These are phyloP conservation scores for Lampris incognitus DNA, from an alignment of 2,113 vertebrate species.

Conservation along the genomic window DNA sequence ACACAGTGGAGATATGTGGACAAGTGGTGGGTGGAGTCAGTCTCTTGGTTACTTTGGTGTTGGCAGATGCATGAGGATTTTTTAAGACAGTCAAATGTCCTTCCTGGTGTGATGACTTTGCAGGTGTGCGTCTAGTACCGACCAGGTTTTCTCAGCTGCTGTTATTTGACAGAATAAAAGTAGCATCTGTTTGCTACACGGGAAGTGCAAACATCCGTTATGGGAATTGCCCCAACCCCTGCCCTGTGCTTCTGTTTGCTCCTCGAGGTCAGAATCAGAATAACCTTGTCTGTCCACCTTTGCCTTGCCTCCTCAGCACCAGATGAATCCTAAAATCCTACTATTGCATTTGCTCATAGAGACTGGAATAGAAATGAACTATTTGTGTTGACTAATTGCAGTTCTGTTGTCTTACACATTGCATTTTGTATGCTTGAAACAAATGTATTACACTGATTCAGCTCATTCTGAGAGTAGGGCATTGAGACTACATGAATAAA, in stretches of 20 bases:
- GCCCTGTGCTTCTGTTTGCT: slow-evolving; percentile 49
- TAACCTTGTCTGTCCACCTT: slow-evolving; percentile 39
- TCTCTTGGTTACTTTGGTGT: slow-evolving; percentile 47
- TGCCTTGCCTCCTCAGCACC: slow-evolving; percentile 22
- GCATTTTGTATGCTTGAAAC: too few relatives aligned
- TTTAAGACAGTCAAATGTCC: slow-evolving; percentile 15
- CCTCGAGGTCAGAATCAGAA: slow-evolving; percentile 52
- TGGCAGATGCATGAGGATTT: slow-evolving; percentile 50
- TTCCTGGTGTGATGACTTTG: slow-evolving; percentile 49
- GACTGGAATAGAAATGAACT: too few relatives aligned
- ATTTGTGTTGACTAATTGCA: too few relatives aligned
- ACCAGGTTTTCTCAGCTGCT: slow-evolving; percentile 74
- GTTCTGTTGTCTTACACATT: too few relatives aligned
- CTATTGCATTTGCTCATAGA: neutral
- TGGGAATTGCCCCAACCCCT: slow-evolving; percentile 28
- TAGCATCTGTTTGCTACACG: slow-evolving; percentile 69
- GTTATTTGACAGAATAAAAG: slow-evolving; percentile 66
- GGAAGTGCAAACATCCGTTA: slow-evolving; percentile 71
- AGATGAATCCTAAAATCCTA: neutral
- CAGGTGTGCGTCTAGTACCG: slow-evolving; percentile 46
- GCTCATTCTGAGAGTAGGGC: too few relatives aligned
- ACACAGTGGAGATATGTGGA: slow-evolving; percentile 35
- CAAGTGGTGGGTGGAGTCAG: slow-evolving; percentile 21
- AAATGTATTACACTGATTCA: too few relatives aligned
- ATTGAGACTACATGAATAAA: neutral